Percentiles rank a stretch among this genome's conserved stretches.
Evolutionary conservation across 2,113 vertebrate genomes (phyloP).

Genomic region (Oceanodroma tethys): DNA sequence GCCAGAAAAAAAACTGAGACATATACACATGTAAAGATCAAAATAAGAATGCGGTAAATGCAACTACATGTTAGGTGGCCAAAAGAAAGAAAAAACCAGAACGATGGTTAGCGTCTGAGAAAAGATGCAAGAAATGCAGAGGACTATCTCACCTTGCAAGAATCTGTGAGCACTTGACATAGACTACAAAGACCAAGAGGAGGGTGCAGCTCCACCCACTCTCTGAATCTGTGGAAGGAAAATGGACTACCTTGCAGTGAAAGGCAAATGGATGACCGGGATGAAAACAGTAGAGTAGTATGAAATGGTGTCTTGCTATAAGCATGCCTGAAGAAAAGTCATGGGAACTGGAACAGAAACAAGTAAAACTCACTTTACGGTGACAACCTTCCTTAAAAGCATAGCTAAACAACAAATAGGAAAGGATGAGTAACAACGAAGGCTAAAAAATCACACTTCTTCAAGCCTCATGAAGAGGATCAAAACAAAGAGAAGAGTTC

Average conservation of each 20-base stretch:
- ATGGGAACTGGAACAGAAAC: not conserved
- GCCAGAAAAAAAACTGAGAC: not conserved
- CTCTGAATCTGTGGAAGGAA: not conserved
- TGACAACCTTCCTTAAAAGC: not conserved
- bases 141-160: not conserved
- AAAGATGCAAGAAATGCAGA: not conserved
- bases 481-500: not conserved
- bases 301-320: not conserved
- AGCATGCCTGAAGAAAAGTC: not conserved
- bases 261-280: not conserved
- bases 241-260: not conserved
- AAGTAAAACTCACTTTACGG: not conserved
- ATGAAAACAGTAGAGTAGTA: not conserved
- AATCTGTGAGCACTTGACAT: not conserved
- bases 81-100: not conserved
- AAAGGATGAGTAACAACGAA: not conserved
- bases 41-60: not conserved
- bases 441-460: not conserved
- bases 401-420: not conserved
- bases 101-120: not conserved
- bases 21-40: not conserved
- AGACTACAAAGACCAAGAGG: not conserved
- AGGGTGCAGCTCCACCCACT: not conserved
- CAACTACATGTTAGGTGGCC: not conserved
- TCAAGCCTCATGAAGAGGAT: not conserved